Evolutionary conservation across 2,888 invertebrate species (phyloP).

Genomic region (Nephrotoma guestfalica): DNA sequence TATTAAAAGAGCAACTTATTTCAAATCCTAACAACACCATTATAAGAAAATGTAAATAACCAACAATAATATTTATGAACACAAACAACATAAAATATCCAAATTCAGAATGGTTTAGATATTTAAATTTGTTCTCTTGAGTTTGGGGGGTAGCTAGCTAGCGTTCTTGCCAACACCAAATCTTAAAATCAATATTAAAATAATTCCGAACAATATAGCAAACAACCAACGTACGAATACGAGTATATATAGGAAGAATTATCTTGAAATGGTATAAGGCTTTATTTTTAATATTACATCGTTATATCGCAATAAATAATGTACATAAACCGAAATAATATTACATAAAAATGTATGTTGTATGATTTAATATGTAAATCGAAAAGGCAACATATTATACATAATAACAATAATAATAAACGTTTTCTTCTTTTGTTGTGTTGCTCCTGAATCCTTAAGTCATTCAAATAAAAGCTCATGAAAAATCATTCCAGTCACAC

Average conservation of each 20-base stretch:
- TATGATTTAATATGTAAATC: neutral
- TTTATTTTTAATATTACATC: neutral
- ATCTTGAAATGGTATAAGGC: neutral
- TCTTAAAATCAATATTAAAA: neutral
- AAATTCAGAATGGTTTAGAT: neutral
- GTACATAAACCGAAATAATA: neutral
- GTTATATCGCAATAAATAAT: neutral
- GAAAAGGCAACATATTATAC: neutral
- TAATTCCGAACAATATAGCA: neutral
- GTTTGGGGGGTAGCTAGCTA: neutral
- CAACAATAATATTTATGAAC: neutral
- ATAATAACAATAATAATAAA: neutral
- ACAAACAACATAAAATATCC: neutral
- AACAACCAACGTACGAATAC: neutral
- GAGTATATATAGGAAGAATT: neutral
- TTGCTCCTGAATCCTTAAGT: neutral
- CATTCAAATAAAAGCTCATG: neutral
- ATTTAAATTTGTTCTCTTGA: neutral
- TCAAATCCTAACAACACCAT: neutral
- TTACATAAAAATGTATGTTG: neutral
- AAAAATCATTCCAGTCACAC: neutral
- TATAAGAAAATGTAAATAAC: neutral
- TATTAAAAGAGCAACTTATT: neutral
- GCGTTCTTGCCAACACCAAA: neutral
- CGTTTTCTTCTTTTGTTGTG: neutral